Evolutionary conservation across 1,140 invertebrate species (phyloP).

Genomic region (silkworm (Bombyx mori)): DNA sequence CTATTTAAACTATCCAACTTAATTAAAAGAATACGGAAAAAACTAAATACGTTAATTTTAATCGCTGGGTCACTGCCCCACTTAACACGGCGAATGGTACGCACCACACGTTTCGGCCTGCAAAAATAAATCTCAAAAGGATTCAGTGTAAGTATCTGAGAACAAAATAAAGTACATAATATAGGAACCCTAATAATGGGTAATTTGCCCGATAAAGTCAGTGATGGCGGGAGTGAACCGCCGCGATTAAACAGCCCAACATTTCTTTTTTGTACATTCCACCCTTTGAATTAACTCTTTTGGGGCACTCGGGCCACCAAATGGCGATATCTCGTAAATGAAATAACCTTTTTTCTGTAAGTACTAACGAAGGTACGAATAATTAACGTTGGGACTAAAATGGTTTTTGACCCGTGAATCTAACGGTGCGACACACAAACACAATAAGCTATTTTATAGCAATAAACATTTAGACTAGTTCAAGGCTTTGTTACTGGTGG

Average conservation of each 20-base stretch:
- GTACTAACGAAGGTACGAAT: too few relatives aligned
- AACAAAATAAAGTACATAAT: conserved; percentile 9
- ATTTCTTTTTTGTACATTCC: conserved; percentile 11
- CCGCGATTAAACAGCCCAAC: conserved; percentile 8
- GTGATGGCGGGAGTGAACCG: not conserved
- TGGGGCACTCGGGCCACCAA: conserved; percentile 1
- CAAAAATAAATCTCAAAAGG: conserved; percentile 1
- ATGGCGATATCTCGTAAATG: too few relatives aligned
- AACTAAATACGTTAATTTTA: too few relatives aligned
- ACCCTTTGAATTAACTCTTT: conserved; percentile 11
- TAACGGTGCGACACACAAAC: too few relatives aligned
- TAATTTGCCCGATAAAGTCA: conserved; percentile 8
- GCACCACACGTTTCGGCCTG: not conserved
- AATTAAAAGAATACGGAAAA: not conserved
- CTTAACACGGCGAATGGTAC: too few relatives aligned
- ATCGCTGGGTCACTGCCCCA: too few relatives aligned
- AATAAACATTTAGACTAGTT: too few relatives aligned
- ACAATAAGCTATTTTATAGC: too few relatives aligned
- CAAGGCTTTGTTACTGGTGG: too few relatives aligned
- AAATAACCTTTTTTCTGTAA: too few relatives aligned
- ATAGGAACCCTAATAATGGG: conserved; percentile 5
- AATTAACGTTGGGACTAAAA: too few relatives aligned
- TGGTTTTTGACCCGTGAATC: too few relatives aligned
- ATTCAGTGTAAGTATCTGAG: conserved; percentile 4
- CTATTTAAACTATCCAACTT: not conserved